Conservation (phyloP, 2,888 invertebrate genomes). For the Spicauda simplicius region DNA sequence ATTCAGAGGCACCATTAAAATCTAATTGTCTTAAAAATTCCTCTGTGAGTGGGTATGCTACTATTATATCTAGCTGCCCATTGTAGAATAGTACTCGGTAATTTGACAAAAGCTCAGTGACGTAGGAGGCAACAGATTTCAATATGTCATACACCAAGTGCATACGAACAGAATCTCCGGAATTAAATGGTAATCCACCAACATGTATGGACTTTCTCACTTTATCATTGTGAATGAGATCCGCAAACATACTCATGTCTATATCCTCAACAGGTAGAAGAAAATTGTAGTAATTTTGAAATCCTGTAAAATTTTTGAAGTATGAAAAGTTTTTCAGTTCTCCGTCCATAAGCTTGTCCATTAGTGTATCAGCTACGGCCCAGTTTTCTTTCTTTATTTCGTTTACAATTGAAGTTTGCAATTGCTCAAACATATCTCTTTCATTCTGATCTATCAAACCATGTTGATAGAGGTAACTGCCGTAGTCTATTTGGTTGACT, state of each 20-base stretch:
- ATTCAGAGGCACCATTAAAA: conserved; percentile 86
- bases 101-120: conserved; percentile 73
- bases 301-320: conserved; percentile 89
- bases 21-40: conserved; percentile 88
- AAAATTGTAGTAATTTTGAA: conserved; percentile 90
- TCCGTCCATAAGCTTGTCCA: conserved; percentile 87
- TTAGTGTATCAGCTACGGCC: conserved; percentile 87
- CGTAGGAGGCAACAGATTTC: conserved; percentile 80
- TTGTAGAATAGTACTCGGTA: conserved; percentile 86
- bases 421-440: conserved; percentile 80
- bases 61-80: conserved; percentile 88
- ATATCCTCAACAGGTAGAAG: conserved; percentile 78
- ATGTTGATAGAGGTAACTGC: conserved; percentile 77
- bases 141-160: conserved; percentile 83
- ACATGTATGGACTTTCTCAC: conserved; percentile 86
- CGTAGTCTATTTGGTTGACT: conserved; percentile 77
- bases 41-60: conserved; percentile 84
- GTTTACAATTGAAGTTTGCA: conserved; percentile 81
- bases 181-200: conserved; percentile 82
- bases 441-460: conserved; percentile 85
- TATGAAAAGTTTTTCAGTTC: conserved; percentile 62
- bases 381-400: conserved; percentile 87
- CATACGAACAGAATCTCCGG: conserved; percentile 75
- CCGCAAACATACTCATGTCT: conserved; percentile 64
- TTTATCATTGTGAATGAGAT: conserved; percentile 63